phyloP scores from a whole-genome alignment of 1,140 invertebrate species.

The Tenebrio molitor region DNA sequence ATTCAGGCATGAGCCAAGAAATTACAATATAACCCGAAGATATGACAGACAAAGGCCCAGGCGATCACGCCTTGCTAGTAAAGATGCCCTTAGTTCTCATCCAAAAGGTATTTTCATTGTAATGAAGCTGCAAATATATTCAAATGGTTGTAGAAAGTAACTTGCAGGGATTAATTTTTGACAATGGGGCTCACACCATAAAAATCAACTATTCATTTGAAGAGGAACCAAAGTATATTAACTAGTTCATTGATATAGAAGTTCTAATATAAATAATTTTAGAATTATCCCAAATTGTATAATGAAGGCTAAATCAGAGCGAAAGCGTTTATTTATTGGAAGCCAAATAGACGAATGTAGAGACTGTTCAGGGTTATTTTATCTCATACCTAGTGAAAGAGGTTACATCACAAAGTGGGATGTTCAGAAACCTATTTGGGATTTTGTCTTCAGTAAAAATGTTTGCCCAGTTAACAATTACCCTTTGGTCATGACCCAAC shows the following conservation, averaged over 20 bases:
- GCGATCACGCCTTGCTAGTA: not conserved
- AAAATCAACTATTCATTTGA: slow-evolving; percentile 86
- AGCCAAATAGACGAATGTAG: slow-evolving; percentile 96
- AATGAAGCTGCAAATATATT: not conserved
- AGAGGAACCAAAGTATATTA: slow-evolving; percentile 78
- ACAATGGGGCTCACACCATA: slow-evolving; percentile 88
- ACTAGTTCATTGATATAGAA: no score
- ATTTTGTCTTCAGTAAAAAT: slow-evolving; percentile 94
- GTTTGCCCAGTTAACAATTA: slow-evolving; percentile 84
- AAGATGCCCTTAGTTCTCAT: slow-evolving; percentile 5
- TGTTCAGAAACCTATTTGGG: slow-evolving; percentile 96
- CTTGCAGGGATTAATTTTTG: slow-evolving; percentile 74
- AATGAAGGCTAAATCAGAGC: slow-evolving; percentile 97
- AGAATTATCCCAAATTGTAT: slow-evolving; percentile 95
- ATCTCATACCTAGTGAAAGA: slow-evolving; percentile 95
- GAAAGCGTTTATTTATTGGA: slow-evolving; percentile 92
- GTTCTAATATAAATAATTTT: no score
- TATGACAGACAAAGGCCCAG: slow-evolving; percentile 1
- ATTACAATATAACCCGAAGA: slow-evolving; percentile 3
- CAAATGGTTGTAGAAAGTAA: slow-evolving; percentile 12
- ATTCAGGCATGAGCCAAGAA: slow-evolving; percentile 13
- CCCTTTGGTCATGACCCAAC: slow-evolving; percentile 93
- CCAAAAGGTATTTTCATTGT: not conserved
- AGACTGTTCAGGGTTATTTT: slow-evolving; percentile 95
- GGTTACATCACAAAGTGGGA: slow-evolving; percentile 97